Base-by-base conservation (phyloP, 2,113 vertebrate species). In the Lutjanus erythropterus region DNA sequence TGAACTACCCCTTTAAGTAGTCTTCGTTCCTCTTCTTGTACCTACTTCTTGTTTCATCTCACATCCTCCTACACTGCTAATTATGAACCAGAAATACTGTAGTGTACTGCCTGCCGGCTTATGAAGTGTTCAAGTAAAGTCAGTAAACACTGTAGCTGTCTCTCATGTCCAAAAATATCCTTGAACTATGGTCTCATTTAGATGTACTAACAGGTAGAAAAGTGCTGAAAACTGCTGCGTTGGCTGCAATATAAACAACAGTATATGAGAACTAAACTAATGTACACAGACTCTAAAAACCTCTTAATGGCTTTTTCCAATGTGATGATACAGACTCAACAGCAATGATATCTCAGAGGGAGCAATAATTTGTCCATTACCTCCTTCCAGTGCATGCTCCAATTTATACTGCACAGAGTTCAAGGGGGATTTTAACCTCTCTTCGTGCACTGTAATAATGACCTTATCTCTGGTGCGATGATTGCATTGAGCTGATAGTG, bases 371-470 rank as follows among this genome's bases (percentile, higher is more conserved):
- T 86, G 88, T 89, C 89, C 86, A 90, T 92, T 87, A 89, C 80
- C 85, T 89, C 78, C 78, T 88, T 79, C 72, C 80, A 87, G 70
- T 77, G 79, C 75, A 76, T 47, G 72, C 75, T 73, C 75, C 83
- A 90, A 91, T 92, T 90, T 89, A 89, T 76, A 86, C 79, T 69
- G 81, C 89, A 62, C 82, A 71, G 85, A 92, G 91, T 91, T 93
- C 85, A 91, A 87, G 78, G 67, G 85, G 84, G 86, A 84, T 88
- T 89, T 92, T 80, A 92, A 89, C 91, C 91, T 93, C 86, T 91
- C 77, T 86, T 74, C 44, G 5, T 77, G 47, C 56, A 80, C 91
- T 89, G 83, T 89, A 91, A 90, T 94, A 94, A 93, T 83, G 80
- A 91, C 86, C 91, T 90, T 91, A 94, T 92, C 88, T 88, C 85